These are phyloP conservation scores for Leptobrachium leishanense DNA, from an alignment of 2,113 vertebrate species.

Conservation along the genomic window DNA sequence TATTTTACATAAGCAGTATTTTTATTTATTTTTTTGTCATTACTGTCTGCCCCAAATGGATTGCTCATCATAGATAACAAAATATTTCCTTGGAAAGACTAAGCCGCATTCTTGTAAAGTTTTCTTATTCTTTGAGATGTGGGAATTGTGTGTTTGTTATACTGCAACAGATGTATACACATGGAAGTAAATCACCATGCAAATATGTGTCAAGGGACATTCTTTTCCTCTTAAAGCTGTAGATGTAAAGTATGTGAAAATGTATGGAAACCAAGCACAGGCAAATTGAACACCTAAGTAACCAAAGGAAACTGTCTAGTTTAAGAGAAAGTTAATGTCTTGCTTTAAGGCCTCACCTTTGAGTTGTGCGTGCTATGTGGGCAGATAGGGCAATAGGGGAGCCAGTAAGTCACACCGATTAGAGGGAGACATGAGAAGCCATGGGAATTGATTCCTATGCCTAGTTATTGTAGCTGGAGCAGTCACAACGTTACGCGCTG, in stretches of 20 bases:
- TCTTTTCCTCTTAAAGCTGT: neutral
- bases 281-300: too few relatives aligned
- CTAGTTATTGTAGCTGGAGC: too few relatives aligned
- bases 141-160: neutral
- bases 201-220: neutral
- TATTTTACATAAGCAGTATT: neutral
- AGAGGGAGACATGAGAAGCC: too few relatives aligned
- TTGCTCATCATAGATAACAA: slow-evolving; percentile 31
- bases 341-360: too few relatives aligned
- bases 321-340: too few relatives aligned
- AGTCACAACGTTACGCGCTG: too few relatives aligned
- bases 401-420: too few relatives aligned
- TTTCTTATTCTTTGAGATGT: neutral
- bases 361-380: too few relatives aligned
- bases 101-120: slow-evolving; percentile 12
- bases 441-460: too few relatives aligned
- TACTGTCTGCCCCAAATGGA: neutral
- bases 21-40: neutral
- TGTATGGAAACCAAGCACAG: too few relatives aligned
- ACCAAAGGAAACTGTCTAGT: too few relatives aligned
- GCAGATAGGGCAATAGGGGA: too few relatives aligned
- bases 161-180: slow-evolving; percentile 32
- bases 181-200: slow-evolving; percentile 3
- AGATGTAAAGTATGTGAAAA: neutral
- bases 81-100: slow-evolving; percentile 11